Evolutionary conservation across 2,888 invertebrate species (phyloP).

Genomic region (Pimpla rufipes): DNA sequence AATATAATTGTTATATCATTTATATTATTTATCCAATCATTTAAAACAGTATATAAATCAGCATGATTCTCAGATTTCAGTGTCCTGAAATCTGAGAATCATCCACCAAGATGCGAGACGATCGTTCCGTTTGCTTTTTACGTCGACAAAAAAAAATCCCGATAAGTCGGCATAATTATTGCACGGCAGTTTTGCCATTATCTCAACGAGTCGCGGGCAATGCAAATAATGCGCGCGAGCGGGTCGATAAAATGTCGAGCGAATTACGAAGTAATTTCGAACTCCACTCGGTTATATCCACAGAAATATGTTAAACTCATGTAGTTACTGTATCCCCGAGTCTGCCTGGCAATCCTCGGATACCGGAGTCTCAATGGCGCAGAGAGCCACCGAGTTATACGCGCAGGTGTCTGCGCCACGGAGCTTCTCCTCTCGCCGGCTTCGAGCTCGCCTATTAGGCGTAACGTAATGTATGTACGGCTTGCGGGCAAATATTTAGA

Average conservation of each 20-base stretch:
- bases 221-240: not conserved
- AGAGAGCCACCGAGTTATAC: not conserved
- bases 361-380: conserved; percentile 10
- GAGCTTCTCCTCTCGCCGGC: not conserved
- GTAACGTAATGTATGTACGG: not conserved
- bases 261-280: not conserved
- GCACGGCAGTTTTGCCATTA: not conserved
- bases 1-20: too few species aligned
- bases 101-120: too few species aligned
- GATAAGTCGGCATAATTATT: not conserved
- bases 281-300: not conserved
- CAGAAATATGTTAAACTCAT: not conserved
- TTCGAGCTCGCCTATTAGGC: not conserved
- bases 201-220: too few species aligned
- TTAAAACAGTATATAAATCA: too few species aligned
- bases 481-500: not conserved
- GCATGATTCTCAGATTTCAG: too few species aligned
- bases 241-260: not conserved
- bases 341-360: not conserved
- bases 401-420: conserved; percentile 20
- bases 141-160: not conserved
- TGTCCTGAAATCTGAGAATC: too few species aligned
- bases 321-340: conserved; percentile 2
- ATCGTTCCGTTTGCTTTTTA: too few species aligned
- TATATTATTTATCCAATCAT: too few species aligned